phyloP scores from a whole-genome alignment of 2,888 invertebrate genomes.

The Drosophila recens region DNA sequence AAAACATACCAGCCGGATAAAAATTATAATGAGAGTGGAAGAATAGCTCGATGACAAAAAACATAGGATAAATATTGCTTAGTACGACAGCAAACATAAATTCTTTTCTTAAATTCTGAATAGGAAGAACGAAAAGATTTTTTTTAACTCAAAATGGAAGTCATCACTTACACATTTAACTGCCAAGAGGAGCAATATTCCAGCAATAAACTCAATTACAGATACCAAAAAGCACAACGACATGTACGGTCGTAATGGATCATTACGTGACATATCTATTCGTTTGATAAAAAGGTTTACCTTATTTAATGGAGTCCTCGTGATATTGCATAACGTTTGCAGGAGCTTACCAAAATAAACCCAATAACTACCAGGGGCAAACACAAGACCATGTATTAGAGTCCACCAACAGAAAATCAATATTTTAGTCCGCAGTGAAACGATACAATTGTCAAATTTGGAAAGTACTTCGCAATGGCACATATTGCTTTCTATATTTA shows the following conservation, averaged over 20 bases:
- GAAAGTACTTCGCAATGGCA: neutral
- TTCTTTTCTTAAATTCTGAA: neutral
- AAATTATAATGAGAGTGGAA: neutral
- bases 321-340: neutral
- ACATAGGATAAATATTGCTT: no score
- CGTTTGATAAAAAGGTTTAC: neutral
- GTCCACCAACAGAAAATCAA: conserved; percentile 9
- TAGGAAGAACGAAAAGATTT: neutral
- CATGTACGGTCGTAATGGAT: no score
- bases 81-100: conserved; percentile 5
- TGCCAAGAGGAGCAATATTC: neutral
- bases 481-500: neutral
- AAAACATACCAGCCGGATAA: neutral
- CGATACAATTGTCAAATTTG: neutral
- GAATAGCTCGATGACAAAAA: no score
- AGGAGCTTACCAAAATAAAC: neutral
- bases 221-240: neutral
- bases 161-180: neutral
- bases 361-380: no score
- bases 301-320: neutral
- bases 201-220: neutral
- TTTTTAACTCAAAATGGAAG: no score
- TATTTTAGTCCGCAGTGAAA: neutral
- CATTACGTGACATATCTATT: no score
- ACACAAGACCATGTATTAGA: neutral